Percentiles rank a stretch among this genome's conserved stretches.
phyloP scores from a whole-genome alignment of 2,113 vertebrate species.

The Nothoprocta perdicaria region DNA sequence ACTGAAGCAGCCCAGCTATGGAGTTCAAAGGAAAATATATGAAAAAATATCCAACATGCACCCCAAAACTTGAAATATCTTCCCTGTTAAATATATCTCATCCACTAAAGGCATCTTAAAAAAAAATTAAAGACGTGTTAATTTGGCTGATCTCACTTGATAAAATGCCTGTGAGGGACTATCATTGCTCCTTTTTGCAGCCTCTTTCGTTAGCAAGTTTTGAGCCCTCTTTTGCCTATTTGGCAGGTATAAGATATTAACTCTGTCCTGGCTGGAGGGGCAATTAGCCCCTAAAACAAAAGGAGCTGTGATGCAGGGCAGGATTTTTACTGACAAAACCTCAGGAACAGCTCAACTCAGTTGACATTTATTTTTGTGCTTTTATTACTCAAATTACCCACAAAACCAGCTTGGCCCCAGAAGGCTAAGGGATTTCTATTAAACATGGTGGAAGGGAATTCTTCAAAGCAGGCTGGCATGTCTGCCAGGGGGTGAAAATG shows the following conservation, averaged over 20 bases:
- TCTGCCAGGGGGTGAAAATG: conserved; percentile 23
- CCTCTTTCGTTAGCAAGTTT: not conserved
- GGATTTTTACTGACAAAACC: conserved; percentile 7
- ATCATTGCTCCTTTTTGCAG: not conserved
- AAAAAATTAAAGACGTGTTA: not conserved
- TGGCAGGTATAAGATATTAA: not conserved
- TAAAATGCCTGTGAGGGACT: not conserved
- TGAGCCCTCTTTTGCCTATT: not conserved
- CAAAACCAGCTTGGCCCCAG: not conserved
- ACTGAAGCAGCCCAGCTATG: not conserved
- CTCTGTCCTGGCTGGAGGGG: not conserved
- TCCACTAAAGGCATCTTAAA: not conserved
- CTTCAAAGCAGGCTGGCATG: conserved; percentile 31
- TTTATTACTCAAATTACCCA: conserved; percentile 13
- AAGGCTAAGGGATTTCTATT: conserved; percentile 22
- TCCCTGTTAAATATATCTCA: not conserved
- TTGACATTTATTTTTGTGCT: conserved; percentile 14
- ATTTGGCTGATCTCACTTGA: not conserved
- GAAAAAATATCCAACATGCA: not conserved
- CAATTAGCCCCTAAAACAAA: not conserved
- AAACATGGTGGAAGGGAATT: not conserved
- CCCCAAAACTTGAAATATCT: not conserved
- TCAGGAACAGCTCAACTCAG: not conserved
- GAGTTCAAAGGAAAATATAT: conserved; percentile 34
- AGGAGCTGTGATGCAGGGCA: conserved; percentile 10